Conservation (phyloP, 2,113 vertebrate species). For the Ptychochromis oligacanthus region DNA sequence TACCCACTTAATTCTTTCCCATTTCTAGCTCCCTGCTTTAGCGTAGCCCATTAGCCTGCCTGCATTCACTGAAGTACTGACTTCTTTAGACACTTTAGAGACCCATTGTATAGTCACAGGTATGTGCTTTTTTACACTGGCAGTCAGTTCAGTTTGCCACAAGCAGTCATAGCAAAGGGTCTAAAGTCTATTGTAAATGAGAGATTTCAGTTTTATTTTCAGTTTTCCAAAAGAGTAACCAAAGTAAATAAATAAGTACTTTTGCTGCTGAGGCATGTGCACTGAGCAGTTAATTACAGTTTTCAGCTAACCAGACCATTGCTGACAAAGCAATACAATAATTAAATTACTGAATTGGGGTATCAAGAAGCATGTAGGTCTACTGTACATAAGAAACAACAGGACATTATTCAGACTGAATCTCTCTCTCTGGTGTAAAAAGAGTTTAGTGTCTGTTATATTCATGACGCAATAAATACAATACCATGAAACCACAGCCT, state of each 20-base stretch:
- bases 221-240: not conserved
- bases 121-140: too few relatives aligned
- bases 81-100: too few relatives aligned
- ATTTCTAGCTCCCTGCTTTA: not conserved
- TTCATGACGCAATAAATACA: slow-evolving; percentile 1
- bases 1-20: not conserved
- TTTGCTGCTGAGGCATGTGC: not conserved
- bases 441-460: not conserved
- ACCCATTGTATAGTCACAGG: too few relatives aligned
- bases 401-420: not conserved
- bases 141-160: too few relatives aligned
- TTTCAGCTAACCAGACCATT: not conserved
- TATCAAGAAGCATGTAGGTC: not conserved
- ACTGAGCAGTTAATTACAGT: not conserved
- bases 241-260: not conserved
- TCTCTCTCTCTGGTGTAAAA: not conserved
- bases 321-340: not conserved
- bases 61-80: not conserved
- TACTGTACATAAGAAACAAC: not conserved
- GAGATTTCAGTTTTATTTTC: too few relatives aligned
- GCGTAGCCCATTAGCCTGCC: not conserved
- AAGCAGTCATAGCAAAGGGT: too few relatives aligned
- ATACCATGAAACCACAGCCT: slow-evolving; percentile 29
- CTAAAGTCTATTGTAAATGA: too few relatives aligned
- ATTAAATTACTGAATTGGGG: not conserved